Base-by-base conservation (phyloP, 2,113 vertebrate species). In the Microtus montanus region DNA sequence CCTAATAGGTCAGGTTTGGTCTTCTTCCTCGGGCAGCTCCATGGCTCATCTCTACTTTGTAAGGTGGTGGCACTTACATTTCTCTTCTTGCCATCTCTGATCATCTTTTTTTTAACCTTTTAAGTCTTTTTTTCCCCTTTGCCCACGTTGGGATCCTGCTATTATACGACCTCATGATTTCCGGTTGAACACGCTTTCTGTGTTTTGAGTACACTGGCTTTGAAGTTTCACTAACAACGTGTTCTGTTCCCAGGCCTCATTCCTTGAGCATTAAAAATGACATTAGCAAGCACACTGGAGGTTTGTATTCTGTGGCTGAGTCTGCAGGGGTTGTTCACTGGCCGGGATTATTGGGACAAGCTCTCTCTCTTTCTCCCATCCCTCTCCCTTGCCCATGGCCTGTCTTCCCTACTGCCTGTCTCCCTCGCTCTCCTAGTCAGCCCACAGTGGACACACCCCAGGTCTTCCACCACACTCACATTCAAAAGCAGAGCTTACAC, bases 321-420 rank as follows among this genome's bases (percentile, higher is more conserved):
- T n/a, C 38, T 24, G n/a, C 79, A 54, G 64, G 78, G 10, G 30
- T 6, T 6, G 12, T 13, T 80, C 14, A 1, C 64, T 35, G 80
- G 30, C 33, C 47, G n/a, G 58, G 75, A 15, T 64, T 78, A 20
- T 7, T 13, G 33, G n/a, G 28, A 24, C 13, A 24, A n/a, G 14
- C 1, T 7, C 19, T 20, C 11, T 64, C 12, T 28, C 58, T n/a
- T 24, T 28, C 3, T 5, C n/a, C 2, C 6, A 0, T 58, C 3
- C 7, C 3, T 61, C 49, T 61, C 4, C 17, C 22, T 10, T 10
- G 22, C 24, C 14, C 28, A 30, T 22, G 17, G 28, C 35, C 49
- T 28, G 26, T 20, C 11, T 11, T 30, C 68, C 44, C 7, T 35
- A 15, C 3, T 47, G 28, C 12, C 41, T 68, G 15, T 52, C 58